Base-by-base conservation (phyloP, 2,797 vertebrate species). In the Molothrus ater region DNA sequence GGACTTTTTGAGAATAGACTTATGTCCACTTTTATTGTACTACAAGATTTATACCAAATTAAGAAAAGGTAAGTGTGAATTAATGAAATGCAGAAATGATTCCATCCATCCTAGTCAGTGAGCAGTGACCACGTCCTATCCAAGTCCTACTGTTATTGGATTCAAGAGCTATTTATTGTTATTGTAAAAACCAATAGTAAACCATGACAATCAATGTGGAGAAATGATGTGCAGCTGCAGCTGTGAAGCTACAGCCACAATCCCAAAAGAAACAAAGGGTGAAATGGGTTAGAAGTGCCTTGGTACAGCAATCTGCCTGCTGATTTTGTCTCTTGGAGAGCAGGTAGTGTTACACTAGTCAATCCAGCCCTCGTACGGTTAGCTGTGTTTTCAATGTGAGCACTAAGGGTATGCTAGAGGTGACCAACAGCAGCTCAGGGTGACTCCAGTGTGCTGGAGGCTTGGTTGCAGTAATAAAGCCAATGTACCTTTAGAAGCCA, bases 171-270 rank as follows among this genome's bases (percentile, higher is more conserved):
- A 6, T 22, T 61, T 61, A 29, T 3, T 32, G 5, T 8, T 86
- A 19, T 10, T 71, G 11, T 36, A 48, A 75, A 86, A 81, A 60
- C 2, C 12, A n/a, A 20, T 19, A 43, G 21, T 13, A 72, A 86
- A 53, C 13, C 18, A 31, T 13, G 16, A 36, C 4, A 57, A 65
- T 7, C 0, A 1, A 34, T 12, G 19, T 26, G 11, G n/a, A 66
- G 8, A 56, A 71, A 78, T 42, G 7, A 81, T 9, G 25, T 6
- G 8, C 20, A 63, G 22, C 26, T 70, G 43, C 16, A 63, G 20
- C 28, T 34, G 16, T 15, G 71, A 88, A 79, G 21, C 4, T 61
- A 36, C 11, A 61, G 15, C 5, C 15, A 47, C 10, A 51, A 19
- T 22, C 66, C 10, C 13, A 51, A 79, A 75, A 40, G 9, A 85